phyloP scores from a whole-genome alignment of 2,113 vertebrate species.

The Miniopterus natalensis region DNA sequence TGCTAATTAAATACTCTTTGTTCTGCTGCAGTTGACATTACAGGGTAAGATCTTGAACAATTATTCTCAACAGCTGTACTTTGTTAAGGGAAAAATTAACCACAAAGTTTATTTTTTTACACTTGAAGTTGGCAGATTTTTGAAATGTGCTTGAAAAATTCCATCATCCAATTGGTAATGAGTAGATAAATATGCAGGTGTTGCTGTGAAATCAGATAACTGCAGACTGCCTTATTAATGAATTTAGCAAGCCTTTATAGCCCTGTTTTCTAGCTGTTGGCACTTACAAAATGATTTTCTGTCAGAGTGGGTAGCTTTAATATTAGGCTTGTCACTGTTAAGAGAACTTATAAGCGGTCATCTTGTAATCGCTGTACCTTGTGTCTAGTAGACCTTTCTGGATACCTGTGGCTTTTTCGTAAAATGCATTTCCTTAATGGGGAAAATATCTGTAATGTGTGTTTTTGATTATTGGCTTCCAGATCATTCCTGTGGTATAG shows the following conservation, averaged over 20 bases:
- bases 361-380: constrained; percentile 82
- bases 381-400: constrained; percentile 69
- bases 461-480: constrained; percentile 60
- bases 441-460: constrained; percentile 56
- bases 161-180: constrained; percentile 91
- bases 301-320: constrained; percentile 86
- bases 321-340: constrained; percentile 85
- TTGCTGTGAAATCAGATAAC: constrained; percentile 92
- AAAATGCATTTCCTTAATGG: constrained; percentile 71
- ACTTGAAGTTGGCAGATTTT: constrained; percentile 92
- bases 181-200: constrained; percentile 93
- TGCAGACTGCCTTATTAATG: constrained; percentile 91
- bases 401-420: constrained; percentile 69
- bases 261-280: constrained; percentile 88
- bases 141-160: constrained; percentile 92
- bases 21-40: constrained; percentile 95
- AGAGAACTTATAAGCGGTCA: constrained; percentile 81
- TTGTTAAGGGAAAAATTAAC: constrained; percentile 93
- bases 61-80: constrained; percentile 94
- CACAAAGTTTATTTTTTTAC: constrained; percentile 91
- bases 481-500: constrained; percentile 45
- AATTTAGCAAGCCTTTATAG: constrained; percentile 88
- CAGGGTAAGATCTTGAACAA: constrained; percentile 94
- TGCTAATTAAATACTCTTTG: constrained; percentile 97
- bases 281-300: constrained; percentile 88